phyloP scores from a whole-genome alignment of 2,888 invertebrate genomes.

The Drosophila flavopinicola region DNA sequence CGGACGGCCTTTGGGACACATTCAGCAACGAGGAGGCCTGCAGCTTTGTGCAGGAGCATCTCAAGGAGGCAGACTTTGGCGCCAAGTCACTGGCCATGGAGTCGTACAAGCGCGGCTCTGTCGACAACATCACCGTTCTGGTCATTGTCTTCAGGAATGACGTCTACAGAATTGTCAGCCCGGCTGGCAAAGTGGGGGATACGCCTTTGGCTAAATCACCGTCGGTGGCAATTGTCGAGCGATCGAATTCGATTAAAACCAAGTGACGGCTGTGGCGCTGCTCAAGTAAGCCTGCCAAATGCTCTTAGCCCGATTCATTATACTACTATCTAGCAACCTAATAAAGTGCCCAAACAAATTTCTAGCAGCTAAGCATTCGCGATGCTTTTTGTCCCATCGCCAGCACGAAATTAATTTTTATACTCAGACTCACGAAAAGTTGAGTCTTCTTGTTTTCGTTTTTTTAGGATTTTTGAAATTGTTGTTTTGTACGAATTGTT shows the following conservation, averaged over 20 bases:
- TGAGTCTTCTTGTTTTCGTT: constrained; percentile 16
- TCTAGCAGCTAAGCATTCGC: constrained; percentile 44
- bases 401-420: constrained; percentile 10
- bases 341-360: constrained; percentile 65
- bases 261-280: constrained; percentile 48
- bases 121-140: constrained; percentile 97
- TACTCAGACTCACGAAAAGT: constrained; percentile 1
- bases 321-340: constrained; percentile 7
- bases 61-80: constrained; percentile 94
- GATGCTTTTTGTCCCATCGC: constrained; percentile 21
- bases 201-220: constrained; percentile 50
- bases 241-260: constrained; percentile 67
- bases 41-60: constrained; percentile 92
- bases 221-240: constrained; percentile 52
- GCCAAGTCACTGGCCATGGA: constrained; percentile 96
- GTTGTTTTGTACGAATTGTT: constrained; percentile 66
- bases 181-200: constrained; percentile 9
- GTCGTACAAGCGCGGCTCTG: constrained; percentile 95
- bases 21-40: constrained; percentile 98
- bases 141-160: constrained; percentile 91
- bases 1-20: constrained; percentile 98
- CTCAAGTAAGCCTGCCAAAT: constrained; percentile 34
- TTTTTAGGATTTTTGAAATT: constrained; percentile 35
- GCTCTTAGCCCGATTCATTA: constrained; percentile 16
- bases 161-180: constrained; percentile 77